phyloP scores from a whole-genome alignment of 1,140 invertebrate species.

The Arion vulgaris region DNA sequence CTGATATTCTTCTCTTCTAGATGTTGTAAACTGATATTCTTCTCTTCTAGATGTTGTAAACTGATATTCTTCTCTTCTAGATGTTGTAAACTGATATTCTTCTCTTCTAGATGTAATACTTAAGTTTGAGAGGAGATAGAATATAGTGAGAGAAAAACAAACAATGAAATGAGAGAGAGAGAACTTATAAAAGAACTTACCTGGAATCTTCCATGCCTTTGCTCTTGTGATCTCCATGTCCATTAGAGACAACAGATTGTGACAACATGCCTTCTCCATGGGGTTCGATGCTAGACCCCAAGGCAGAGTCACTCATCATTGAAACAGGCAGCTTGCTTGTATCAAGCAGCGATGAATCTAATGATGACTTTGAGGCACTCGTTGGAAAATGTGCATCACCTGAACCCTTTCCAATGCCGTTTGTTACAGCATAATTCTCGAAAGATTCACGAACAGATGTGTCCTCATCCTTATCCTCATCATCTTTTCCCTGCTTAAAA shows the following conservation, averaged over 20 bases:
- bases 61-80: too few species aligned
- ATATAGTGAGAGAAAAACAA: too few species aligned
- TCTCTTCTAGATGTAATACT: too few species aligned
- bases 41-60: too few species aligned
- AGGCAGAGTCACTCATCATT: conserved; percentile 29
- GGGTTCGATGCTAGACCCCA: conserved; percentile 34
- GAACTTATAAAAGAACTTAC: not conserved
- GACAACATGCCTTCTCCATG: conserved; percentile 27
- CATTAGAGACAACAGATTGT: conserved; percentile 27
- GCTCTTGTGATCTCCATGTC: conserved; percentile 23
- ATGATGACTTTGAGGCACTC: conserved; percentile 2
- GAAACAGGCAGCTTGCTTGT: not conserved
- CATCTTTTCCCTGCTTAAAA: conserved; percentile 31
- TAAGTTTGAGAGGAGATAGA: too few species aligned
- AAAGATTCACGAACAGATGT: conserved; percentile 32
- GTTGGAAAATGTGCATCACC: not conserved
- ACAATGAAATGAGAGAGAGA: too few species aligned
- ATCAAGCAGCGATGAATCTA: conserved; percentile 9
- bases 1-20: too few species aligned
- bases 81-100: too few species aligned
- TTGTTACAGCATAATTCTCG: conserved; percentile 32
- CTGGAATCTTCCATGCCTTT: conserved; percentile 38
- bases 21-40: too few species aligned
- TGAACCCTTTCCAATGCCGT: conserved; percentile 1
- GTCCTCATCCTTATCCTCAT: conserved; percentile 54